A percentile compares a stretch with the other conserved stretches of the same genome.
phyloP scores from a whole-genome alignment of 2,888 invertebrate genomes.

The Sialis fuliginosa region DNA sequence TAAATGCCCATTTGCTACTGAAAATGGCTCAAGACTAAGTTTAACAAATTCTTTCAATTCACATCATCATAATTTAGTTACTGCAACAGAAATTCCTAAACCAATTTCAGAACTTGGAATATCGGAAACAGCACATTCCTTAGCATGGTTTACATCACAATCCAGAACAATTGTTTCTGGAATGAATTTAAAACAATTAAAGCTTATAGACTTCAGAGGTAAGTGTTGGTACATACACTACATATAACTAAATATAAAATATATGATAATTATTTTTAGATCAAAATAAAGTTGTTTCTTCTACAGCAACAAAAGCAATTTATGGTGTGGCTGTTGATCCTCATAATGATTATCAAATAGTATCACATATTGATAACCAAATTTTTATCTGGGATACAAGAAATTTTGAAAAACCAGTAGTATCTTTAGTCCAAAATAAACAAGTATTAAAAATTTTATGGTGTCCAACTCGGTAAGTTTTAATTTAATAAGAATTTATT shows the following conservation, averaged over 20 bases:
- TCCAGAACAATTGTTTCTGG: constrained; percentile 69
- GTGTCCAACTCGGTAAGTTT: constrained; percentile 65
- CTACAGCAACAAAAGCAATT: constrained; percentile 63
- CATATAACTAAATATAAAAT: not conserved
- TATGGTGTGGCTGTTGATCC: constrained; percentile 69
- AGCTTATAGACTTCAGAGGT: constrained; percentile 83
- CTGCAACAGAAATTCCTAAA: constrained; percentile 31
- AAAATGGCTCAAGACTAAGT: constrained; percentile 13
- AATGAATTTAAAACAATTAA: constrained; percentile 75
- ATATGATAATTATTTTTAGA: constrained; percentile 30
- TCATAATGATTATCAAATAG: constrained; percentile 57
- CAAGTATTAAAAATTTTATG: constrained; percentile 61
- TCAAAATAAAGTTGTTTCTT: constrained; percentile 45
- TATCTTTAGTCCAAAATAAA: constrained; percentile 49
- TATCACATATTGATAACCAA: constrained; percentile 67
- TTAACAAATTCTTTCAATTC: constrained; percentile 19
- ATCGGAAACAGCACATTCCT: constrained; percentile 68
- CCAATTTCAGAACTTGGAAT: constrained; percentile 62
- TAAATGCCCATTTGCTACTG: constrained; percentile 24
- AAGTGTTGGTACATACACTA: constrained; percentile 9
- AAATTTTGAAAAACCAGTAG: constrained; percentile 67
- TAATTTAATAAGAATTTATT: not conserved
- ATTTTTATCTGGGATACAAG: constrained; percentile 80
- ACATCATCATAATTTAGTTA: constrained; percentile 20
- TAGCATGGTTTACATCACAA: constrained; percentile 66